A percentile compares a stretch with the other conserved stretches of the same genome.
phyloP scores from a whole-genome alignment of 2,797 vertebrate species.

The Syngnathus acus region DNA sequence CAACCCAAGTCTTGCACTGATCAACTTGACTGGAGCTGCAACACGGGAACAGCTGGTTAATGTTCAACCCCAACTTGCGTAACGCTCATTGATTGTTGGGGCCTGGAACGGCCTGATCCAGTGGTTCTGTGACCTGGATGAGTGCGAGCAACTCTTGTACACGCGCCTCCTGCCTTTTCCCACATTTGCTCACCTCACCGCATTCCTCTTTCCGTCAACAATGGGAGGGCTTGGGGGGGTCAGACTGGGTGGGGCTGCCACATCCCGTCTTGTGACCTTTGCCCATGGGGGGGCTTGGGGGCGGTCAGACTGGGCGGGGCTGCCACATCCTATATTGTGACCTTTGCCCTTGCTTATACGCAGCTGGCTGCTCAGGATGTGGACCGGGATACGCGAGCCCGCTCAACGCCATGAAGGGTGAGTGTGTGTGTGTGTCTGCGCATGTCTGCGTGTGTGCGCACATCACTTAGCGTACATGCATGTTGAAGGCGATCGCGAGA shows the following conservation, averaged over 20 bases:
- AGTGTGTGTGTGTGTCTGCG: not conserved
- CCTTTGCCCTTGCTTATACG: slow-evolving; percentile 9
- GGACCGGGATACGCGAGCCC: slow-evolving; percentile 84
- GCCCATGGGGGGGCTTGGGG: too few relatives aligned
- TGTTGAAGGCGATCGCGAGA: slow-evolving; percentile 76
- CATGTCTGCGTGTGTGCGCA: not conserved
- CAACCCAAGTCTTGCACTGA: not conserved
- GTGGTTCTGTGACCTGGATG: too few relatives aligned
- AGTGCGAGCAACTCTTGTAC: too few relatives aligned
- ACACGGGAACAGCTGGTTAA: not conserved
- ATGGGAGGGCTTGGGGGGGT: too few relatives aligned
- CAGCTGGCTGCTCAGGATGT: slow-evolving; percentile 76
- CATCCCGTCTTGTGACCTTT: too few relatives aligned
- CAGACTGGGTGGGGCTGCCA: too few relatives aligned
- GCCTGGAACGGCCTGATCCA: too few relatives aligned
- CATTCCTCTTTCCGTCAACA: too few relatives aligned
- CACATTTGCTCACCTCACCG: too few relatives aligned
- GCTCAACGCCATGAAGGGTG: slow-evolving; percentile 88
- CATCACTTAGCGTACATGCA: not conserved
- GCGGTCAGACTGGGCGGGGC: not conserved
- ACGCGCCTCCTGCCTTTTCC: too few relatives aligned
- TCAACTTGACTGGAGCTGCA: not conserved
- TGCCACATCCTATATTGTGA: not conserved
- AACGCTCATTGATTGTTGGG: not conserved
- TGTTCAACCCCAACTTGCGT: not conserved